A percentile compares a stretch with the other conserved stretches of the same genome.
These are phyloP conservation scores for Parelbella ahira DNA, from an alignment of 2,888 invertebrate species.

Conservation along the genomic window DNA sequence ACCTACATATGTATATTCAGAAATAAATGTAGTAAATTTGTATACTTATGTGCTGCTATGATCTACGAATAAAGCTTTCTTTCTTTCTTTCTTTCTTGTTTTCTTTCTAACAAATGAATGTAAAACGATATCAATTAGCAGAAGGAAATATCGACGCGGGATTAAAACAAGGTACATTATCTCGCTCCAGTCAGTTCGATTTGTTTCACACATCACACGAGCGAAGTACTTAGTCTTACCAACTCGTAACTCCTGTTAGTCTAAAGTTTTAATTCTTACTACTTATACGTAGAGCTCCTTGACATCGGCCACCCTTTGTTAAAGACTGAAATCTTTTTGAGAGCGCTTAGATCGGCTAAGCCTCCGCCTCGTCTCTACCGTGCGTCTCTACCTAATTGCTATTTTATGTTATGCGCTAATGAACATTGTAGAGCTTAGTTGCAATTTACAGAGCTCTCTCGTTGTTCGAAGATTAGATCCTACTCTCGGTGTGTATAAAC, in stretches of 20 bases:
- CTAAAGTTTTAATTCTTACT: slow-evolving; percentile 83
- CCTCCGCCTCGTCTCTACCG: slow-evolving; percentile 29
- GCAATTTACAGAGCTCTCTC: slow-evolving; percentile 39
- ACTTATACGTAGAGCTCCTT: slow-evolving; percentile 68
- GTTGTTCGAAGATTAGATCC: slow-evolving; percentile 37
- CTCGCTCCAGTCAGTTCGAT: slow-evolving; percentile 7
- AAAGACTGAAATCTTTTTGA: slow-evolving; percentile 54
- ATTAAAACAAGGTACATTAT: no score
- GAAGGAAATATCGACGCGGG: no score
- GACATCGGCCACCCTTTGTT: slow-evolving; percentile 48
- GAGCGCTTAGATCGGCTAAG: slow-evolving; percentile 53
- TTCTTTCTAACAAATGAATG: no score
- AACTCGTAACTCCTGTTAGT: slow-evolving; percentile 77
- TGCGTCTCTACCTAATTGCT: slow-evolving; percentile 46
- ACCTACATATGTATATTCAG: no score
- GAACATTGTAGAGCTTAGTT: slow-evolving; percentile 41
- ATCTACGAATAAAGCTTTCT: no score
- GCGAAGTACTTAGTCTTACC: no score
- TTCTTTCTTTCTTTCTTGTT: no score
- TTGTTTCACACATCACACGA: slow-evolving; percentile 18
- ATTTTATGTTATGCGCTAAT: slow-evolving; percentile 59
- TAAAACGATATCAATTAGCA: no score
- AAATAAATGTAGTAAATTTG: no score
- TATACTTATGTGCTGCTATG: no score
- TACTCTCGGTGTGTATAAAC: slow-evolving; percentile 23